phyloP scores from a whole-genome alignment of 2,797 vertebrate genomes.

The Sebastes cheni region DNA sequence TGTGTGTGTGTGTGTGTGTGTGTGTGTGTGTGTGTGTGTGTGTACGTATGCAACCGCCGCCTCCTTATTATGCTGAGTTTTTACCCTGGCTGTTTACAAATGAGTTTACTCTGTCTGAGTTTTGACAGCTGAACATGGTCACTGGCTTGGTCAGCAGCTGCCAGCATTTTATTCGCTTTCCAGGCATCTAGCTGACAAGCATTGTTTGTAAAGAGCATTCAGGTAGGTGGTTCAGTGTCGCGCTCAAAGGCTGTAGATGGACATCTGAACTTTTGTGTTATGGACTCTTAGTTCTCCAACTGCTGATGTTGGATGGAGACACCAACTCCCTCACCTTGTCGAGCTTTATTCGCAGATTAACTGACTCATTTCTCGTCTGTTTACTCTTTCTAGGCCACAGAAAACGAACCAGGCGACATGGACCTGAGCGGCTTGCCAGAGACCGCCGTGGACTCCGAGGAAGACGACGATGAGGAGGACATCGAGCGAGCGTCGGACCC shows the following conservation, averaged over 20 bases:
- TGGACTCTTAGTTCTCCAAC: background rate
- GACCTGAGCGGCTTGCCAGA: slow-evolving; percentile 98
- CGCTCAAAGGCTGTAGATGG: background rate
- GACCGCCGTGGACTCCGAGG: slow-evolving; percentile 98
- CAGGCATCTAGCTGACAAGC: background rate
- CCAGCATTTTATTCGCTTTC: background rate
- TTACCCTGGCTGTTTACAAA: background rate
- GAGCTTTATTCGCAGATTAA: background rate
- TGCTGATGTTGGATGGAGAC: background rate
- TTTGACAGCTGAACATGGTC: background rate
- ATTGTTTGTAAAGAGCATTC: background rate
- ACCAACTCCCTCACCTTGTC: background rate
- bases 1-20: background rate
- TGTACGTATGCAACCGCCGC: background rate
- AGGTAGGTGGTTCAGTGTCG: background rate
- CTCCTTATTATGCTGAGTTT: background rate
- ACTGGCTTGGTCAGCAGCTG: background rate
- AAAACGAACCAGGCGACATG: slow-evolving; percentile 98
- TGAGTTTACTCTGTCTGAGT: background rate
- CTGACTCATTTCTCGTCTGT: background rate
- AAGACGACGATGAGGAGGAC: slow-evolving; percentile 98
- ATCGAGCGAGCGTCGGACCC: slow-evolving; percentile 97
- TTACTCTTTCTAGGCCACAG: slow-evolving; percentile 87
- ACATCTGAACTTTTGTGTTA: background rate
- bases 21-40: background rate